Conservation (phyloP, 2,113 vertebrate species). For the Callopanchax toddi region DNA sequence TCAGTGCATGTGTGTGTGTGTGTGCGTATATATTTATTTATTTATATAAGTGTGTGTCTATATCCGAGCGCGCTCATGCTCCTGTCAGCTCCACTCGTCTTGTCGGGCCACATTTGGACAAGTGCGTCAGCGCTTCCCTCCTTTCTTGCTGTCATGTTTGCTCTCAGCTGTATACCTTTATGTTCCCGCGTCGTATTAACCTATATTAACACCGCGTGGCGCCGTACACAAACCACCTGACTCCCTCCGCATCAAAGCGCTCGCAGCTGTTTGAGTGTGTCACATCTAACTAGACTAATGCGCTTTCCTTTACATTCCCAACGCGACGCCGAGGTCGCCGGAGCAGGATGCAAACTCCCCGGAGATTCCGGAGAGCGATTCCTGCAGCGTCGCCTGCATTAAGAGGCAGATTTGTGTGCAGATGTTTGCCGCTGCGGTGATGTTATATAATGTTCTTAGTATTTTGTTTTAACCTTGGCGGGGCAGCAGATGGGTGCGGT, state of each 20-base stretch:
- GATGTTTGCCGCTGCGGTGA: conserved; percentile 27
- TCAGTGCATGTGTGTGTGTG: neutral
- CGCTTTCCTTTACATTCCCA: conserved; percentile 61
- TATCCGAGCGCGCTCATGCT: conserved; percentile 1
- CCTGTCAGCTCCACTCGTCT: conserved; percentile 49
- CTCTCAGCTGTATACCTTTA: conserved; percentile 55
- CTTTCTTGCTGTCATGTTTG: conserved; percentile 53
- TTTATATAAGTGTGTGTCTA: neutral
- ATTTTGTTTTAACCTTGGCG: conserved; percentile 23
- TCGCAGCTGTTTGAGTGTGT: conserved; percentile 53
- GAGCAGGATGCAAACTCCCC: conserved; percentile 56
- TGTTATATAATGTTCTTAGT: conserved; percentile 48
- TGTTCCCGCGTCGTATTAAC: conserved; percentile 58
- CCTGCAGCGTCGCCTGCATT: conserved; percentile 5
- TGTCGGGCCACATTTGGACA: conserved; percentile 54
- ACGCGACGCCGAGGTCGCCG: conserved; percentile 25
- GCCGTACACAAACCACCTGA: conserved; percentile 23
- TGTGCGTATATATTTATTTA: neutral
- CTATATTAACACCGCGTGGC: conserved; percentile 60
- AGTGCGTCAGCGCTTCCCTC: conserved; percentile 26
- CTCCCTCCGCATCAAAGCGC: conserved; percentile 55
- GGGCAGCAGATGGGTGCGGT: conserved; percentile 26
- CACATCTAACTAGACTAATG: conserved; percentile 54
- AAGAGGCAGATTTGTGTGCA: conserved; percentile 30
- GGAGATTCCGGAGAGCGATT: conserved; percentile 42